Base-by-base conservation (phyloP, 2,888 invertebrate genomes). In the Amaurobius ferox region DNA sequence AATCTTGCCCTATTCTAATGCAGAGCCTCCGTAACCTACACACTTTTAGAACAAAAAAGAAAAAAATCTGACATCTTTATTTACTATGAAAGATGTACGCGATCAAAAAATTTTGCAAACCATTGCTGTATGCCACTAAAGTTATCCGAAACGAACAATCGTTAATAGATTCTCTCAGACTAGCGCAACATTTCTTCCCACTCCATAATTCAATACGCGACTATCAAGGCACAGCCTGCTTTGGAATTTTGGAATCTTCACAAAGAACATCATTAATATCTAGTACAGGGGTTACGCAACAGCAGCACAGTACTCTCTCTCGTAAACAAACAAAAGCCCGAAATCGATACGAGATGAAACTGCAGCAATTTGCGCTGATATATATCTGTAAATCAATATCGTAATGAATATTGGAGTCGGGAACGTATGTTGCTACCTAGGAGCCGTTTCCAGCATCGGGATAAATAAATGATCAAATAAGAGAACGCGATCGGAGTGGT, bases 341-440 rank as follows among this genome's bases (percentile, higher is more conserved):
- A 48, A 72, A 80, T 80, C 79, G 67, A 80, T 80, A 19, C 28
- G 55, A 73, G 67, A 73, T 73, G 61, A 80, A 73, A 80, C 67
- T 35, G 73, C 55, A 73, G 67, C 67, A 73, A 73, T 80, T 80
- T 73, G 66, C 73, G 64, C 67, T 66, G 44, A 70, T 73, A 61
- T 73, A 67, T 73, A 67, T 80, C 80, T 73, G 80, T 73, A 67
- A 80, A 80, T 80, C 80, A 67, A 74, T 73, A 80, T 48, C 73
- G 55, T 73, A 67, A 73, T 74, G 80, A 73, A 80, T 80, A 73
- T 73, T 68, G 48, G 73, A 73, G 55, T 80, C 64, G 11, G 5
- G 30, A 64, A 29, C 30, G 28, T 30, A 19, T 64, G 26, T 30
- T 30, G 64, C 29, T 11, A 16, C 11, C 30, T 64, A 30, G 64